Percentiles rank a stretch among this genome's conserved stretches.
These are phyloP conservation scores for Ellobium chinense DNA, from an alignment of 2,888 invertebrate species.

Conservation along the genomic window DNA sequence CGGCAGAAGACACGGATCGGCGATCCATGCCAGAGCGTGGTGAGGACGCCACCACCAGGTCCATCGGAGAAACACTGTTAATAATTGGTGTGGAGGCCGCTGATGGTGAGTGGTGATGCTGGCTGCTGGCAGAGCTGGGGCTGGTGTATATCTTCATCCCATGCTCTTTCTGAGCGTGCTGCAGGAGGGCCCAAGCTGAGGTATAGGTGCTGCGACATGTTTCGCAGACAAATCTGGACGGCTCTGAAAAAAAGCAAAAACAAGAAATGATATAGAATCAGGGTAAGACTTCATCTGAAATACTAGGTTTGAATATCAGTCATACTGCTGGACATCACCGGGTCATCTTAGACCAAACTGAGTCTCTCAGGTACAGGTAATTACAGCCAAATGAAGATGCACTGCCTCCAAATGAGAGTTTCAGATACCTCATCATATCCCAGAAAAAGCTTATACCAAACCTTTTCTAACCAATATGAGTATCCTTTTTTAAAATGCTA, in stretches of 20 bases:
- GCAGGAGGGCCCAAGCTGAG: slow-evolving; percentile 96
- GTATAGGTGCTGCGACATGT: slow-evolving; percentile 94
- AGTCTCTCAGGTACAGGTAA: too few species aligned
- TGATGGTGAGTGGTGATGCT: slow-evolving; percentile 36
- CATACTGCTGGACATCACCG: too few species aligned
- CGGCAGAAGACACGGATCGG: slow-evolving; percentile 68
- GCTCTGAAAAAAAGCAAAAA: slow-evolving; percentile 88
- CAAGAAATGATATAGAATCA: too few species aligned
- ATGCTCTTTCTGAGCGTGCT: slow-evolving; percentile 96
- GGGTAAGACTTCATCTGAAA: too few species aligned
- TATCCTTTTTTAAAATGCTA: too few species aligned
- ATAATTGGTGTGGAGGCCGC: slow-evolving; percentile 16
- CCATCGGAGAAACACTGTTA: slow-evolving; percentile 29
- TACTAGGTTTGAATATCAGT: too few species aligned
- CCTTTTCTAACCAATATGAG: too few species aligned
- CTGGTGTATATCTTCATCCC: slow-evolving; percentile 91
- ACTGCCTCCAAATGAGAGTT: too few species aligned
- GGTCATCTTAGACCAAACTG: too few species aligned
- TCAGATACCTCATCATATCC: too few species aligned
- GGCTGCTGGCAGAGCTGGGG: slow-evolving; percentile 51
- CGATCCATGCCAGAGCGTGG: slow-evolving; percentile 44
- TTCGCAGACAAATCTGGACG: slow-evolving; percentile 94
- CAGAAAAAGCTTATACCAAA: too few species aligned
- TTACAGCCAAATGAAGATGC: too few species aligned
- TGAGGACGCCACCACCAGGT: slow-evolving; percentile 42